Evolutionary conservation across 2,888 invertebrate species (phyloP).

Genomic region (Aphidius colemani): DNA sequence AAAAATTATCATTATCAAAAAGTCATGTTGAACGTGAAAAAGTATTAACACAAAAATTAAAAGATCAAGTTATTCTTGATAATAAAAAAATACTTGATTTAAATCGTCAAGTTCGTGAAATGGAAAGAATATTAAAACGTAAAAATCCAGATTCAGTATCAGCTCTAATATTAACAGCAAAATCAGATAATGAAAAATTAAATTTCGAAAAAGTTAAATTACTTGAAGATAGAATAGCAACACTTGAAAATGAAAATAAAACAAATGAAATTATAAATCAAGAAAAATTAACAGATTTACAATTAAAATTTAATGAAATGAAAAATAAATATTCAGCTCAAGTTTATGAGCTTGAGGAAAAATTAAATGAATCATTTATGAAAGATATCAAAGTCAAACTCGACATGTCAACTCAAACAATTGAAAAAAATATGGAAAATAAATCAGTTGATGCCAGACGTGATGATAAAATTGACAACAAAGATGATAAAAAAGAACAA

Average conservation of each 20-base stretch:
- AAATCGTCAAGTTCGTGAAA: slow-evolving; percentile 79
- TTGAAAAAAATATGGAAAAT: slow-evolving; percentile 41
- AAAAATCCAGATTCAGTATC: slow-evolving; percentile 85
- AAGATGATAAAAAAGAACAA: slow-evolving; percentile 39
- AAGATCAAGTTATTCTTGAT: slow-evolving; percentile 56
- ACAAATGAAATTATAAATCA: slow-evolving; percentile 74
- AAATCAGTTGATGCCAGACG: slow-evolving; percentile 44
- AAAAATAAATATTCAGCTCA: slow-evolving; percentile 77
- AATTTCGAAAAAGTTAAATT: slow-evolving; percentile 60
- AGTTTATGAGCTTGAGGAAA: slow-evolving; percentile 49
- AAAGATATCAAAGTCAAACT: slow-evolving; percentile 40
- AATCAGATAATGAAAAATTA: slow-evolving; percentile 52
- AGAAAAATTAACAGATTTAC: slow-evolving; percentile 72
- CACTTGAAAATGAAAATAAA: slow-evolving; percentile 73
- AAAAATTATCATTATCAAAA: slow-evolving; percentile 49
- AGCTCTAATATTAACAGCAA: slow-evolving; percentile 66
- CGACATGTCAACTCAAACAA: slow-evolving; percentile 50
- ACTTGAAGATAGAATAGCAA: slow-evolving; percentile 73
- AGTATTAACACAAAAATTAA: slow-evolving; percentile 51
- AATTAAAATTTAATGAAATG: slow-evolving; percentile 77
- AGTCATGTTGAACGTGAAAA: slow-evolving; percentile 55
- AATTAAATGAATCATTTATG: slow-evolving; percentile 39
- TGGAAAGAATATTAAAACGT: slow-evolving; percentile 78
- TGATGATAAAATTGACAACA: slow-evolving; percentile 39
- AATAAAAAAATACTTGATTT: slow-evolving; percentile 72